A percentile compares a stretch with the other conserved stretches of the same genome.
These are phyloP conservation scores for Sycophila texana DNA, from an alignment of 2,888 invertebrate species.

Conservation along the genomic window DNA sequence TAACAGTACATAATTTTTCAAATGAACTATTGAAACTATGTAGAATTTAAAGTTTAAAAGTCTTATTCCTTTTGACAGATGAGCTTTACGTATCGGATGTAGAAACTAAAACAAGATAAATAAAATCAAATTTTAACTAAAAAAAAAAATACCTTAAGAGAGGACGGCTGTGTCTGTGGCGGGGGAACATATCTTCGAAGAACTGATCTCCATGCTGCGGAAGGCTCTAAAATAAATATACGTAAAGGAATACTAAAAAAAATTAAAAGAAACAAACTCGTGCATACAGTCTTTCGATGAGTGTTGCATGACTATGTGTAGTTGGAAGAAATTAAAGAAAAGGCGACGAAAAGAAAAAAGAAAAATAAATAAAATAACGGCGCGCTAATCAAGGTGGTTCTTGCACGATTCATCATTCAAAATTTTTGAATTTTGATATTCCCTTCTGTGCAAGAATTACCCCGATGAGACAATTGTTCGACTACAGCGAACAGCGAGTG, in stretches of 20 bases:
- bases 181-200: constrained; percentile 72
- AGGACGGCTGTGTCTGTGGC: constrained; percentile 69
- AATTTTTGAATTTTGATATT: constrained; percentile 2
- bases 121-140: constrained; percentile 49
- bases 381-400: constrained; percentile 23
- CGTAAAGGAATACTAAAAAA: constrained; percentile 56
- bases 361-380: constrained; percentile 10
- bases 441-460: constrained; percentile 26
- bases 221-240: constrained; percentile 72
- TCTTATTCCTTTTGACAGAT: no score
- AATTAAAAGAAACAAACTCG: constrained; percentile 46
- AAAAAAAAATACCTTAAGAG: constrained; percentile 60
- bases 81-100: no score
- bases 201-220: constrained; percentile 74
- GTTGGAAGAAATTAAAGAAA: constrained; percentile 10
- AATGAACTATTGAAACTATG: no score
- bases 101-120: constrained; percentile 50
- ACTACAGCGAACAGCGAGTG: constrained; percentile 16
- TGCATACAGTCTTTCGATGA: constrained; percentile 49
- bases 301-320: constrained; percentile 33
- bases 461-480: constrained; percentile 19
- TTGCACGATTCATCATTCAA: constrained; percentile 26
- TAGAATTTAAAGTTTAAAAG: no score
- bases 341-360: constrained; percentile 14
- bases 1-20: no score